Evolutionary conservation across 2,888 invertebrate species (phyloP).

Genomic region (Oconnorella tubifera): DNA sequence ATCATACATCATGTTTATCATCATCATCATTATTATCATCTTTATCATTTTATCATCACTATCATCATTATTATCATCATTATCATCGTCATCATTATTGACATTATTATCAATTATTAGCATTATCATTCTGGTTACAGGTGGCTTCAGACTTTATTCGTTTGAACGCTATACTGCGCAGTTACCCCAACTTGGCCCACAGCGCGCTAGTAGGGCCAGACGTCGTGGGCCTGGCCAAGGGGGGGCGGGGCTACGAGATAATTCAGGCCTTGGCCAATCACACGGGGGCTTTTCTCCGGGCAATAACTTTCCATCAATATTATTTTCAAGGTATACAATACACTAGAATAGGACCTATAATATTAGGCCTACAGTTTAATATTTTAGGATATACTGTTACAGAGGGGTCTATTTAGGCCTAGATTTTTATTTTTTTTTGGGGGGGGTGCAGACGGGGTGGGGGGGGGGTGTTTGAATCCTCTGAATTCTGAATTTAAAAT

Average conservation of each 20-base stretch:
- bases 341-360: no score
- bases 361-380: neutral
- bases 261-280: neutral
- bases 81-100: no score
- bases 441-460: no score
- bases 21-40: no score
- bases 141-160: neutral
- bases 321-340: neutral
- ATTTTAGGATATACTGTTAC: neutral
- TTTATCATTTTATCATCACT: no score
- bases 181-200: neutral
- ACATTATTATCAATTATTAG: no score
- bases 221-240: neutral
- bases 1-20: no score
- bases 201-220: neutral
- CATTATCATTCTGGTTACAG: no score
- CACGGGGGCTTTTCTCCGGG: neutral
- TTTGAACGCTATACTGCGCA: neutral
- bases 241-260: neutral
- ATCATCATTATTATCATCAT: no score
- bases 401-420: neutral
- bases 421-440: no score
- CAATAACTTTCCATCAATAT: neutral
- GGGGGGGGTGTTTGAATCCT: no score
- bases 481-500: no score